These are phyloP conservation scores for Tipula helvola DNA, from an alignment of 2,888 invertebrate genomes.

Conservation along the genomic window DNA sequence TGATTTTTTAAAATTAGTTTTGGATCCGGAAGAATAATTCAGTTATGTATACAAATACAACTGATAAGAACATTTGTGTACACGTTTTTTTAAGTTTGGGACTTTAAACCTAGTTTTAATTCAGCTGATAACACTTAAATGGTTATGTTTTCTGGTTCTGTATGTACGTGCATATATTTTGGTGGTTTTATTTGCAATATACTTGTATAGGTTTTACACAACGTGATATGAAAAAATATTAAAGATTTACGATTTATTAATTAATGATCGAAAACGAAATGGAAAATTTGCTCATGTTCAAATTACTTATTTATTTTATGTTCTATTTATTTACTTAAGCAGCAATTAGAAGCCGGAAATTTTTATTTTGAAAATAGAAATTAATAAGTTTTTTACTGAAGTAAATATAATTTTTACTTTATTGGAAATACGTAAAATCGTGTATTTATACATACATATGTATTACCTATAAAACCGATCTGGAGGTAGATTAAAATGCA, in stretches of 20 bases:
- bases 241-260: neutral
- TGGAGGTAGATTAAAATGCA: too few relatives aligned
- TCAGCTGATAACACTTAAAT: neutral
- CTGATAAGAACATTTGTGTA: neutral
- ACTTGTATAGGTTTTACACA: neutral
- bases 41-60: neutral
- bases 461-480: too few relatives aligned
- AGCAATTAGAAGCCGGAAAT: neutral
- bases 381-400: neutral
- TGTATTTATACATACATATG: too few relatives aligned
- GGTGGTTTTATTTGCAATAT: neutral
- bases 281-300: neutral
- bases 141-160: neutral
- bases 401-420: neutral
- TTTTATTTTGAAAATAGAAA: neutral
- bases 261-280: neutral
- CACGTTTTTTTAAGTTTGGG: neutral
- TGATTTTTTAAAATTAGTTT: neutral
- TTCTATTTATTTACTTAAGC: neutral
- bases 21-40: neutral
- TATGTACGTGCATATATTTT: neutral
- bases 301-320: neutral
- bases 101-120: neutral
- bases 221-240: neutral
- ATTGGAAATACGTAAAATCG: too few relatives aligned